phyloP scores from a whole-genome alignment of 2,113 vertebrate genomes.

The Silurus asotus region DNA sequence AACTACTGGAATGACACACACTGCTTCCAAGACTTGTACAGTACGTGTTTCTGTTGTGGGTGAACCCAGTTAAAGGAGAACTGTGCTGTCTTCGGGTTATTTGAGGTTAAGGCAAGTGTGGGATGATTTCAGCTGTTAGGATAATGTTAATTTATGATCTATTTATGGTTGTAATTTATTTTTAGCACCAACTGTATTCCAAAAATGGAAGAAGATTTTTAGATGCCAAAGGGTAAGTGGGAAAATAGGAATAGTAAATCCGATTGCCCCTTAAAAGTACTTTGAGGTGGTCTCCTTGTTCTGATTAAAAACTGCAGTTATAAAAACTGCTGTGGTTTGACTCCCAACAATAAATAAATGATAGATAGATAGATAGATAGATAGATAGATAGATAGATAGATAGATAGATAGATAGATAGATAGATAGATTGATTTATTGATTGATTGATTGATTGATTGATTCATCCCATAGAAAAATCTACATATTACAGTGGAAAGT shows the following conservation, averaged over 20 bases:
- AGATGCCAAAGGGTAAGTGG: not conserved
- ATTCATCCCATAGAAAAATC: no score
- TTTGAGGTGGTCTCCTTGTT: not conserved
- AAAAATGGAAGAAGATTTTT: not conserved
- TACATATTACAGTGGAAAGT: no score
- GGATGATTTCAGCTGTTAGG: not conserved
- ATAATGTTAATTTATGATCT: not conserved
- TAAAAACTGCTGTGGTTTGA: not conserved
- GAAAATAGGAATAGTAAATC: not conserved
- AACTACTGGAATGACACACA: not conserved
- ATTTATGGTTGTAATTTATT: not conserved
- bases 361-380: no score
- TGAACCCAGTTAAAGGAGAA: not conserved
- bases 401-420: not conserved
- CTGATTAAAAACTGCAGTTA: constrained; percentile 16
- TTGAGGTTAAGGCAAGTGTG: not conserved
- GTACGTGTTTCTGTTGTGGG: not conserved
- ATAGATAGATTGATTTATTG: no score
- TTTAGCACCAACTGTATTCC: not conserved
- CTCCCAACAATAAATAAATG: no score
- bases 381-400: not conserved
- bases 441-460: no score
- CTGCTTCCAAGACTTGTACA: not conserved
- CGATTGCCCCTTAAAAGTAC: not conserved
- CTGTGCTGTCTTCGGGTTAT: not conserved